A percentile compares a stretch with the other conserved stretches of the same genome.
These are phyloP conservation scores for Mesorhabditis sp. DNA, from an alignment of 2,888 invertebrate species.

Conservation along the genomic window DNA sequence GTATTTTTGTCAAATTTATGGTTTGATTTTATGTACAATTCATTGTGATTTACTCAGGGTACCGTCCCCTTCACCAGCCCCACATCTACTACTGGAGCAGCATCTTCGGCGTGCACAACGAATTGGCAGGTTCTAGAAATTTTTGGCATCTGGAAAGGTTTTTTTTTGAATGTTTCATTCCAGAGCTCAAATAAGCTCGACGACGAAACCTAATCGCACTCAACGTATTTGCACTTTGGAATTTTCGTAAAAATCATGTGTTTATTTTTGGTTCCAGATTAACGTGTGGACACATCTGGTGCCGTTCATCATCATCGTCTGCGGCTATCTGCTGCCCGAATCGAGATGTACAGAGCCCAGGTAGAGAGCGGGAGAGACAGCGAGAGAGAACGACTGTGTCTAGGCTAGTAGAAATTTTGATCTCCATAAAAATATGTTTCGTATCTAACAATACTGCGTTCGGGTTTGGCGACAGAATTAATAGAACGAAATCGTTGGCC, in stretches of 20 bases:
- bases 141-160: background rate
- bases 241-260: too few relatives aligned
- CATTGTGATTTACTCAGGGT: background rate
- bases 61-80: background rate
- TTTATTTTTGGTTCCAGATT: background rate
- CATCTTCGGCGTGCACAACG: conserved; percentile 4
- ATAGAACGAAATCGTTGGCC: too few relatives aligned
- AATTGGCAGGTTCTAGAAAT: background rate
- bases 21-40: too few relatives aligned
- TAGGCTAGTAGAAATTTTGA: too few relatives aligned
- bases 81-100: background rate
- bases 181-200: too few relatives aligned
- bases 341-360: background rate
- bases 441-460: too few relatives aligned
- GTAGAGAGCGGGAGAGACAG: background rate
- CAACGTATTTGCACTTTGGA: too few relatives aligned
- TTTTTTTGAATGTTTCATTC: background rate
- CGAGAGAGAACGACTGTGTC: too few relatives aligned
- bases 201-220: too few relatives aligned
- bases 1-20: too few relatives aligned
- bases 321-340: background rate
- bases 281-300: conserved; percentile 1
- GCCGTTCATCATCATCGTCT: background rate
- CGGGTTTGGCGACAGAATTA: too few relatives aligned
- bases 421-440: too few relatives aligned